Evolutionary conservation across 2,888 invertebrate genomes (phyloP), one percentile per base, ranked within the genome.

Genomic region (Synergus japonicus): DNA sequence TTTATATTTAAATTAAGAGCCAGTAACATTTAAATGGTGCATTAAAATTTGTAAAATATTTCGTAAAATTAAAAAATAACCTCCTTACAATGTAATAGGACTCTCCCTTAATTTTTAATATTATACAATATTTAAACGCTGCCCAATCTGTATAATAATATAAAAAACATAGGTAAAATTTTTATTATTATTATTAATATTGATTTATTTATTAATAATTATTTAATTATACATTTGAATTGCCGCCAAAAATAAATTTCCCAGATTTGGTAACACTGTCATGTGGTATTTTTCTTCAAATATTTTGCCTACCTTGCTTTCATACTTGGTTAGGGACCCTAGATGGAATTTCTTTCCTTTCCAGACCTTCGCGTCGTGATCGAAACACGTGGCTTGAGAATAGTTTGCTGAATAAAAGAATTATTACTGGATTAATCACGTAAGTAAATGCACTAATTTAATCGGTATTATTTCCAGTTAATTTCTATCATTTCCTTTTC

Each of bases 341-440:
- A 73, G 49, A 58, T 37, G 5, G 37, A 54, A 73, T 13, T 54
- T 73, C 54, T 4, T 54, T 73, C 54, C 73, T 73, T 73, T 73
- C 73, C 73, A 73, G 37, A 73, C 37, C 12, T 41, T 73, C 54
- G 73, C 73, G 73, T 73, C 73, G 73, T 54, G 73, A 18, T 54
- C 15, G 73, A 87, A 89, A 87, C 91, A 91, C 91, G 91, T 91
- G 91, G 89, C 87, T 87, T 82, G 86, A 80, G 85, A 84, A 83
- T 81, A 86, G 86, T 85, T 89, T 89, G 83, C 86, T 85, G 83
- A 86, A 87, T 88, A 87, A 85, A 82, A 87, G 85, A 86, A 86
- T 84, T 89, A 89, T 86, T 88, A 88, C 66, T 78, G 78, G 81
- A 76, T 76, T 76, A 79, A 79, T 77, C 76, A 83, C 78, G 83